Evolutionary conservation across 2,797 vertebrate species (phyloP).

Genomic region (Amblyopsis hoosieri): DNA sequence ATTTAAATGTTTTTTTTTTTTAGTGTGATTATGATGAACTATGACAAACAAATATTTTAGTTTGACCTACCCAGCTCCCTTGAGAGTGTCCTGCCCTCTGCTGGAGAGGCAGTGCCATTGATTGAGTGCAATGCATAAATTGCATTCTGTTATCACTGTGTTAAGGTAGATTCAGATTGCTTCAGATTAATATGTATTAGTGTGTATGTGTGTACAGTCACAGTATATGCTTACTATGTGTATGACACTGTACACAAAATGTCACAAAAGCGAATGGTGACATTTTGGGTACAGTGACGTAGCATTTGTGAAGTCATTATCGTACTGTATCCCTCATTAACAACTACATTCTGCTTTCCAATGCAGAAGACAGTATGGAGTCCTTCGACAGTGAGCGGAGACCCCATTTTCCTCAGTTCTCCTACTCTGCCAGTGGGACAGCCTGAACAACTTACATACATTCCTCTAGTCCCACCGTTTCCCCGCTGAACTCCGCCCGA

Average conservation of each 20-base stretch:
- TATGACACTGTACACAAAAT: not conserved
- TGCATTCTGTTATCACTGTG: not conserved
- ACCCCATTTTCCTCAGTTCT: constrained; percentile 98
- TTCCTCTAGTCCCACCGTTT: constrained; percentile 58
- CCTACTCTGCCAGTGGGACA: constrained; percentile 96
- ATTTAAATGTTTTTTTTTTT: not conserved
- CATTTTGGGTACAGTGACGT: too few relatives aligned
- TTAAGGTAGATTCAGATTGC: not conserved
- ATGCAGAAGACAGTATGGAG: constrained; percentile 92
- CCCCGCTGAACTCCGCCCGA: constrained; percentile 62
- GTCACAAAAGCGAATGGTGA: too few relatives aligned
- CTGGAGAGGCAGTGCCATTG: constrained; percentile 46
- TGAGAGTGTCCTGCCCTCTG: constrained; percentile 60
- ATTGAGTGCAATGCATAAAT: not conserved
- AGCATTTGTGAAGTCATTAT: too few relatives aligned
- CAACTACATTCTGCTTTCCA: not conserved
- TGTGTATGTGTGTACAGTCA: too few relatives aligned
- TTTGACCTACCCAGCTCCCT: constrained; percentile 23
- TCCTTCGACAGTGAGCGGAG: constrained; percentile 92
- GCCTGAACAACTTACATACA: constrained; percentile 78
- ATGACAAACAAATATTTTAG: not conserved
- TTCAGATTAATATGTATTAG: too few relatives aligned
- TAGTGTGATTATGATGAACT: not conserved
- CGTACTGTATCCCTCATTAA: not conserved
- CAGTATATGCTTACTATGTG: too few relatives aligned